Percentiles rank a stretch among this genome's conserved stretches.
Evolutionary conservation across 2,113 vertebrate genomes (phyloP).

Genomic region (Gallinago paraguaiae): DNA sequence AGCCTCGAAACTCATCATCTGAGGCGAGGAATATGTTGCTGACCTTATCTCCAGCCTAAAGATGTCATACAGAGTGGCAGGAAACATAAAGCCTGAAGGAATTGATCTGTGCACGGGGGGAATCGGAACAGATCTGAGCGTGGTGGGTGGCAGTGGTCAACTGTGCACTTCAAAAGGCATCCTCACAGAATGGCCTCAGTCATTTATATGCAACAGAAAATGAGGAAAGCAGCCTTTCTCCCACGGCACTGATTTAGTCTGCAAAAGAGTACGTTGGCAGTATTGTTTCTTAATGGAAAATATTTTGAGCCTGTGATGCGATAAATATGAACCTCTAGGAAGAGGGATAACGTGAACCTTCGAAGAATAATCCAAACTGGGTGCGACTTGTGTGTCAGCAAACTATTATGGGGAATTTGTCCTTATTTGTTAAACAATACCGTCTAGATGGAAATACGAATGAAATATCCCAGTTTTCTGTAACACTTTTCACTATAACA

Average conservation of each 20-base stretch:
- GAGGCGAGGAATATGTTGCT: background rate
- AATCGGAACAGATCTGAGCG: background rate
- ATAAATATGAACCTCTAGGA: background rate
- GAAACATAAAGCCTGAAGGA: background rate
- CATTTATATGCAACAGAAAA: background rate
- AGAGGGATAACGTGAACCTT: background rate
- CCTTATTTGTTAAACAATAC: background rate
- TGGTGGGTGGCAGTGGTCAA: slow-evolving; percentile 25
- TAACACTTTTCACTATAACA: background rate
- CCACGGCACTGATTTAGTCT: background rate
- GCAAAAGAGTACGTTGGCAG: background rate
- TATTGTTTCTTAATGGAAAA: slow-evolving; percentile 1
- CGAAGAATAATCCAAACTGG: background rate
- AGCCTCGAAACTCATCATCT: slow-evolving; percentile 1
- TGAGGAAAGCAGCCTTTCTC: background rate
- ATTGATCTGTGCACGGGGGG: background rate
- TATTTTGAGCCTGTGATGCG: background rate
- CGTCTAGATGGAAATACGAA: background rate
- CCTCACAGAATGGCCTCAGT: background rate
- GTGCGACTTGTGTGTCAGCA: background rate
- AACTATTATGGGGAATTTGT: background rate
- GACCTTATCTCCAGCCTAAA: slow-evolving; percentile 41
- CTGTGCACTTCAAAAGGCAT: background rate
- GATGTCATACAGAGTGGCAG: background rate
- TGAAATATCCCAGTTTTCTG: background rate